Evolutionary conservation across 2,888 invertebrate genomes (phyloP).

Genomic region (Chloromyia formosa): DNA sequence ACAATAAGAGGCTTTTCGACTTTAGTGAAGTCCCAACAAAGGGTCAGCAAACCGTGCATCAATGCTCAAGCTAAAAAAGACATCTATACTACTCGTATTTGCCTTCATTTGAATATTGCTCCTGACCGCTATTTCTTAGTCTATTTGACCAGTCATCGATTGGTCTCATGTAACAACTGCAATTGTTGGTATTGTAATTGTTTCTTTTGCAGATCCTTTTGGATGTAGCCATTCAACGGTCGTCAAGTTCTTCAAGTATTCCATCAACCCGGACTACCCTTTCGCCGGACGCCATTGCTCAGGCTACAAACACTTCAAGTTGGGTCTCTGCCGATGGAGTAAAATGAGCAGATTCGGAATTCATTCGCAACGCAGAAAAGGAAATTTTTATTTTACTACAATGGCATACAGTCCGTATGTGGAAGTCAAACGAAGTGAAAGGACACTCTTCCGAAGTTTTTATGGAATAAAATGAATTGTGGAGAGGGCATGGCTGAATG

Average conservation of each 20-base stretch:
- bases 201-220: slow-evolving; percentile 56
- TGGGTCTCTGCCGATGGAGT: slow-evolving; percentile 56
- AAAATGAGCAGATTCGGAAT: slow-evolving; percentile 59
- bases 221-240: slow-evolving; percentile 61
- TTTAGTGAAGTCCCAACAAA: no score
- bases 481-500: no score
- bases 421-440: neutral
- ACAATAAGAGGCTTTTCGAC: no score
- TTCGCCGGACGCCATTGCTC: slow-evolving; percentile 59
- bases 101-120: neutral
- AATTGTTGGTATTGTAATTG: neutral
- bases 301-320: slow-evolving; percentile 55
- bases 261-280: slow-evolving; percentile 59
- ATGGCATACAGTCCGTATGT: slow-evolving; percentile 48
- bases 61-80: no score
- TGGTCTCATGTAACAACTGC: no score
- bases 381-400: slow-evolving; percentile 58
- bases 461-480: no score
- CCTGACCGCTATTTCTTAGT: neutral
- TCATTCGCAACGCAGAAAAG: slow-evolving; percentile 56
- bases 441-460: no score
- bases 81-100: no score
- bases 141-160: neutral
- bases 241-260: slow-evolving; percentile 60
- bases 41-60: no score